Percentiles rank a stretch among this genome's conserved stretches.
These are phyloP conservation scores for Horisme vitalbata DNA, from an alignment of 2,888 invertebrate species.

Conservation along the genomic window DNA sequence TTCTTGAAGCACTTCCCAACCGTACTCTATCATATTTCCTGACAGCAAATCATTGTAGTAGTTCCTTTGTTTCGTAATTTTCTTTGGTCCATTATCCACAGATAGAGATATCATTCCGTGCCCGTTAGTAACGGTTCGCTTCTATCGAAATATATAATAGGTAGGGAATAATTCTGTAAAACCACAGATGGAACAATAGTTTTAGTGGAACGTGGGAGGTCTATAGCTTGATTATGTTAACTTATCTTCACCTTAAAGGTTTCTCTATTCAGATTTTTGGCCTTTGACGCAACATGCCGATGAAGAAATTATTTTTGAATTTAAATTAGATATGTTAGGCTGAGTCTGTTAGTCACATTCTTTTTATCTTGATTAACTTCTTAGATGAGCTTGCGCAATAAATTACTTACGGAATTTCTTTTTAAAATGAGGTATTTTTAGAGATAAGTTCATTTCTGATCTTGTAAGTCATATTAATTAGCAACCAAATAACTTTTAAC, in stretches of 20 bases:
- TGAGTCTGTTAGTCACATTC: slow-evolving; percentile 6
- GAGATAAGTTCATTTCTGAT: too few relatives aligned
- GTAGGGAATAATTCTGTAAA: slow-evolving; percentile 7
- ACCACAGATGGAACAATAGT: slow-evolving; percentile 8
- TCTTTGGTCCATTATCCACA: slow-evolving; percentile 26
- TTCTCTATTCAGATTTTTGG: slow-evolving; percentile 9
- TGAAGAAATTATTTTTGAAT: slow-evolving; percentile 19
- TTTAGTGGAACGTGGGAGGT: slow-evolving; percentile 32
- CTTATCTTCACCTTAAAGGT: slow-evolving; percentile 2
- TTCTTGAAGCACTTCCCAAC: not conserved
- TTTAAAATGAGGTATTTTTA: too few relatives aligned
- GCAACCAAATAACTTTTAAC: too few relatives aligned
- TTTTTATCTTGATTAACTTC: not conserved
- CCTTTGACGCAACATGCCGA: slow-evolving; percentile 11
- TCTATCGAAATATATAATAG: slow-evolving; percentile 31
- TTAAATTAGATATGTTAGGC: slow-evolving; percentile 15
- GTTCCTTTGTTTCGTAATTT: slow-evolving; percentile 31
- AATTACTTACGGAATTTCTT: too few relatives aligned
- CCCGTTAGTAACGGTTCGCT: slow-evolving; percentile 27
- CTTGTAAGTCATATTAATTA: too few relatives aligned
- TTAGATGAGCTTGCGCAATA: too few relatives aligned
- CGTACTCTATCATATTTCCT: slow-evolving; percentile 8
- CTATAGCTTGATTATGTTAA: slow-evolving; percentile 21
- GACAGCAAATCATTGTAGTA: slow-evolving; percentile 18
- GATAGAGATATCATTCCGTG: slow-evolving; percentile 32